Conservation (phyloP, 2,797 vertebrate genomes). For the Petrocephalus schoutedeni region DNA sequence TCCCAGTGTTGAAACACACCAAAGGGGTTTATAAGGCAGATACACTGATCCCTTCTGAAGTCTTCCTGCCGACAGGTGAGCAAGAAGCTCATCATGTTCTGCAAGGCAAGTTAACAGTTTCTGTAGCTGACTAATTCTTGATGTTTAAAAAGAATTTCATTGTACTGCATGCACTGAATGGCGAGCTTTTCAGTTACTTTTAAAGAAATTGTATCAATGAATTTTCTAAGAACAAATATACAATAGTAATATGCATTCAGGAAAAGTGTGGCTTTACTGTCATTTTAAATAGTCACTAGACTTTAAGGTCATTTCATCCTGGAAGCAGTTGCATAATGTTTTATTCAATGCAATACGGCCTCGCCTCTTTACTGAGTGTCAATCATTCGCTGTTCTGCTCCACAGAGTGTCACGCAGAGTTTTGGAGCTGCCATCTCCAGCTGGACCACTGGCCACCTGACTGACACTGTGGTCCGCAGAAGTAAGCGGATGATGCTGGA, state of each 20-base stretch:
- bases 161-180: not conserved
- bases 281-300: not conserved
- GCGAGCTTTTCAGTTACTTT: not conserved
- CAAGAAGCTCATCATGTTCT: conserved; percentile 48
- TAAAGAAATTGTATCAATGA: not conserved
- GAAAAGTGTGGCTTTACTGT: not conserved
- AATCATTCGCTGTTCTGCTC: not conserved
- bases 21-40: not conserved
- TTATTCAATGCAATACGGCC: not conserved
- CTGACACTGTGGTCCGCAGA: conserved; percentile 71
- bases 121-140: not conserved
- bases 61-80: not conserved
- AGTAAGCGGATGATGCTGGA: conserved; percentile 95
- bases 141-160: not conserved
- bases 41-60: not conserved
- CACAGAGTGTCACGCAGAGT: conserved; percentile 80
- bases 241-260: not conserved
- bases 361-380: not conserved
- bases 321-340: not conserved
- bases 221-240: not conserved
- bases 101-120: conserved; percentile 48
- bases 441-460: conserved; percentile 68
- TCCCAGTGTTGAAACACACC: not conserved
- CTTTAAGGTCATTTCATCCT: not conserved
- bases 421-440: conserved; percentile 76